Conservation (phyloP, 2,113 vertebrate genomes). For the Lepisosteus oculatus region DNA sequence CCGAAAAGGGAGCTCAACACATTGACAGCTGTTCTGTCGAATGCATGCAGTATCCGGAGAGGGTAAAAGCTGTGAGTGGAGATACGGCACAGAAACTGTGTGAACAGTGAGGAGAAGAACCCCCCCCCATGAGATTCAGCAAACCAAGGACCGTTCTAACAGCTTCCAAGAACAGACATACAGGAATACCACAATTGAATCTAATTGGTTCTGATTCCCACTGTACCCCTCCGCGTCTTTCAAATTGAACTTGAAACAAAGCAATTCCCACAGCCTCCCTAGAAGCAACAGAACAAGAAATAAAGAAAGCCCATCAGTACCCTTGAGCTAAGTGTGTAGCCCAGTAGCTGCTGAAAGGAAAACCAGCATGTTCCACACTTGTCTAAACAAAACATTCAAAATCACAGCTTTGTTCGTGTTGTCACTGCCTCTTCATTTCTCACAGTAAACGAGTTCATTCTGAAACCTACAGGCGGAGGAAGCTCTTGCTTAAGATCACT, state of each 20-base stretch:
- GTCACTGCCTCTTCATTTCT: background rate
- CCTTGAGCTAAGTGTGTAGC: background rate
- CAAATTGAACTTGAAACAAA: slow-evolving; percentile 4
- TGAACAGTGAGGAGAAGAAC: slow-evolving; percentile 16
- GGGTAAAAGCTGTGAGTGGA: slow-evolving; percentile 31
- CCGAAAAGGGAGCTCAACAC: too few relatives aligned
- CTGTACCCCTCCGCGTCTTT: background rate
- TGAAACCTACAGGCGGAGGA: background rate
- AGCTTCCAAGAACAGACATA: slow-evolving; percentile 1
- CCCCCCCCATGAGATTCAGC: background rate
- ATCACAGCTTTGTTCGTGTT: background rate
- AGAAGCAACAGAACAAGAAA: background rate
- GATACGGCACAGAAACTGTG: slow-evolving; percentile 26
- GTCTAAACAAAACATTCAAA: background rate
- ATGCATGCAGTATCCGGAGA: slow-evolving; percentile 27
- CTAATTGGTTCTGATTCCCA: background rate
- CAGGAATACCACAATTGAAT: background rate
- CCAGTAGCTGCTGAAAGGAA: background rate
- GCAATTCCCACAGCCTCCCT: background rate
- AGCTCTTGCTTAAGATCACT: background rate
- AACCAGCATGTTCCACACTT: background rate
- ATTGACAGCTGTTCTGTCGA: slow-evolving; percentile 23
- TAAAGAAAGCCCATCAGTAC: background rate
- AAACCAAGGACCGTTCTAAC: slow-evolving; percentile 32
- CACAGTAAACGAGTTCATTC: background rate